These are phyloP conservation scores for Cinclus cinclus DNA, from an alignment of 2,113 vertebrate genomes.

Conservation along the genomic window DNA sequence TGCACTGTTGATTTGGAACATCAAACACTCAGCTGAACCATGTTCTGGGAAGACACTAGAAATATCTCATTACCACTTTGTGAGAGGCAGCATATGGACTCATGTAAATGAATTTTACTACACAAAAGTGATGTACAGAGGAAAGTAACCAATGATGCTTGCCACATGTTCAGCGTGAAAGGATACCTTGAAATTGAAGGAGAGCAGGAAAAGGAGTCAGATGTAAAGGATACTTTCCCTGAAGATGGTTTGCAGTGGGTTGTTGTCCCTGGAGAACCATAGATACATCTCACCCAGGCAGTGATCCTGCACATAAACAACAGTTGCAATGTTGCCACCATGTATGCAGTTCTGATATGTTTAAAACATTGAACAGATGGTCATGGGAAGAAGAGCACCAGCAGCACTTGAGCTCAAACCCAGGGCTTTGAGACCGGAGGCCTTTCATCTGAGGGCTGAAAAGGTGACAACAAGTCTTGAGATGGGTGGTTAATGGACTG, in stretches of 20 bases:
- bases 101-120: neutral
- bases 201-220: neutral
- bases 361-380: neutral
- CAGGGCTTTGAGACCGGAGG: neutral
- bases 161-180: conserved; percentile 42
- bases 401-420: neutral
- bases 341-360: neutral
- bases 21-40: neutral
- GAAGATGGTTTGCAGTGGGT: neutral
- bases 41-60: neutral
- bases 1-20: neutral
- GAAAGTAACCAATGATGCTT: neutral
- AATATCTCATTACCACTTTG: neutral
- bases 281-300: neutral
- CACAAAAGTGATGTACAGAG: neutral
- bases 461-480: neutral
- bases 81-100: neutral
- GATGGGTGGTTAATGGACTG: neutral
- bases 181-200: conserved; percentile 42
- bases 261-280: neutral
- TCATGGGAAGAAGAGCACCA: neutral
- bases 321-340: neutral
- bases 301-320: neutral
- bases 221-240: conserved; percentile 22
- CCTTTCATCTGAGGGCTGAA: neutral